Evolutionary conservation across 2,113 vertebrate species (phyloP), one percentile per base, ranked within the genome.

Genomic region (Eonycteris spelaea): DNA sequence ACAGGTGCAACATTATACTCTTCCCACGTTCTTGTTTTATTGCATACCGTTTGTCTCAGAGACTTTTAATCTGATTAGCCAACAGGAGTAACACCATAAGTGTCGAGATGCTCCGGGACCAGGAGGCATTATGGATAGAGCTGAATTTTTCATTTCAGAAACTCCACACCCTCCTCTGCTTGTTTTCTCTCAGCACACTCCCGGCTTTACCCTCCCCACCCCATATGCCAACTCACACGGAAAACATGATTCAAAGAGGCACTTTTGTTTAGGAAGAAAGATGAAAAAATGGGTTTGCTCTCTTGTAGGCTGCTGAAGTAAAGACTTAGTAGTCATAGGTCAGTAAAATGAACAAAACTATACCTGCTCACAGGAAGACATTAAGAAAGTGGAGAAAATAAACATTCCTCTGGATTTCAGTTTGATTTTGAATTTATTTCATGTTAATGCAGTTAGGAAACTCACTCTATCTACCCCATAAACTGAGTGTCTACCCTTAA

Each of bases 31-130:
- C 10, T 63, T 30, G 59, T 63, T 70, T 77, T 21, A 16, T 94
- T 59, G 22, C 15, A 84, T 92, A 94, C 87, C 26, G 92, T 7
- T 53, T 94, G 94, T 95, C 63, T 96, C 93, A n/a, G 91, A 96
- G 96, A 87, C 67, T 95, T 96, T 97, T 94, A 91, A 95, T 96
- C 91, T 93, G 85, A 96, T 97, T 96, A 97, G 96, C 96, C 70
- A 79, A 88, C 33, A 48, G 33, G 90, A 43, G 68, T 91, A 80
- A 59, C 33, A 95, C 87, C 30, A 9, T 59, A 68, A 97, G 93
- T 57, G 65, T 26, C 19, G 48, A 85, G 68, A 77, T 73, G 45
- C 70, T 70, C 30, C 28, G 35, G 63, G 78, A 97, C 38, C 90
- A 86, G 77, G 84, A 43, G 59, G 65, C 22, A 55, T 71, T 75